Evolutionary conservation across 2,797 vertebrate species (phyloP).

Genomic region (Kryptolebias ocellatus): DNA sequence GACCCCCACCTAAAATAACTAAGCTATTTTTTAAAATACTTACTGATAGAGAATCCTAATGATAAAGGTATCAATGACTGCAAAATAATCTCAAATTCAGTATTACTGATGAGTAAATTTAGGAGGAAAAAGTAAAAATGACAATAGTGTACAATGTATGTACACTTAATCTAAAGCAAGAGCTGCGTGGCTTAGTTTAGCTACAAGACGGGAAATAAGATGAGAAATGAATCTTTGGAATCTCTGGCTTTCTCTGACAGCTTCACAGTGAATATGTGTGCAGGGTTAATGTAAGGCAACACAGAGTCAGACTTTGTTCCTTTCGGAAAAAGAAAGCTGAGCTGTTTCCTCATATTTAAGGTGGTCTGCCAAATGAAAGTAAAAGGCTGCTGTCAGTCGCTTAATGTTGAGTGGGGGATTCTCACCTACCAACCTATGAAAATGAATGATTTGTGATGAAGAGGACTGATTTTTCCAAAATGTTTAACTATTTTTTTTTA

Average conservation of each 20-base stretch:
- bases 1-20: no score
- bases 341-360: background rate
- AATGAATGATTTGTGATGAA: background rate
- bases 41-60: slow-evolving; percentile 1
- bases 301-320: background rate
- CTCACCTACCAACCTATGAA: background rate
- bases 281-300: background rate
- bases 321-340: background rate
- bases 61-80: background rate
- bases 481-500: background rate
- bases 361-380: background rate
- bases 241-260: background rate
- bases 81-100: slow-evolving; percentile 6
- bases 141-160: background rate
- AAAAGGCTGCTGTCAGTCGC: background rate
- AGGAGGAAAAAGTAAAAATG: background rate
- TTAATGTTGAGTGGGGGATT: background rate
- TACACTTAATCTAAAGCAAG: background rate
- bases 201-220: background rate
- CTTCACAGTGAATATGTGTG: background rate
- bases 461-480: background rate
- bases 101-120: background rate
- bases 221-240: background rate
- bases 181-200: background rate
- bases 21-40: background rate